phyloP scores from a whole-genome alignment of 2,888 invertebrate species.

The Eupithecia dodoneata region DNA sequence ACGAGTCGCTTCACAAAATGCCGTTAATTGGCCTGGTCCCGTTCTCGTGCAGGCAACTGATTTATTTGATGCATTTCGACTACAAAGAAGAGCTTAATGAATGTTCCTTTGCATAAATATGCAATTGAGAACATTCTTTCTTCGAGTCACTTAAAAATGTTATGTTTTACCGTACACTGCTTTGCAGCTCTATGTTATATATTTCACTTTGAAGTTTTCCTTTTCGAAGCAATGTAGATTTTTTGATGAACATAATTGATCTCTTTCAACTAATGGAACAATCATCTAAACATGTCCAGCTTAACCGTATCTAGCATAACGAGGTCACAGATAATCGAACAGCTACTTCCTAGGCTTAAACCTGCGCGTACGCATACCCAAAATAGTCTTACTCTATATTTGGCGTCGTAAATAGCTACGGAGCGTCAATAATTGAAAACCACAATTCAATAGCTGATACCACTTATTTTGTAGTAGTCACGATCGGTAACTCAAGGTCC shows the following conservation, averaged over 20 bases:
- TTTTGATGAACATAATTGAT: neutral
- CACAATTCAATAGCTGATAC: conserved; percentile 56
- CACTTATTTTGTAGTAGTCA: conserved; percentile 63
- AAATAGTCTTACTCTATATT: conserved; percentile 48
- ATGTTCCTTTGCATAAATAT: conserved; percentile 1
- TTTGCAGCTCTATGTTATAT: neutral
- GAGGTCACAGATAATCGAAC: conserved; percentile 13
- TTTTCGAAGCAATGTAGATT: neutral
- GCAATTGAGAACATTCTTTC: neutral
- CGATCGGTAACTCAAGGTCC: conserved; percentile 65
- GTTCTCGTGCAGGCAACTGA: conserved; percentile 40
- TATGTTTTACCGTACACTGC: neutral
- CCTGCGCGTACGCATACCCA: conserved; percentile 31
- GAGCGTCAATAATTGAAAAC: conserved; percentile 66
- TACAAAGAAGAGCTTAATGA: neutral
- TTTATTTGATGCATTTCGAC: conserved; percentile 29
- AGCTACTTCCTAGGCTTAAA: conserved; percentile 20
- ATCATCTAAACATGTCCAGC: conserved; percentile 3
- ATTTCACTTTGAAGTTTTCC: neutral
- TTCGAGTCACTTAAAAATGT: neutral
- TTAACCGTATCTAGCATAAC: conserved; percentile 8
- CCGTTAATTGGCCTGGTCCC: conserved; percentile 64
- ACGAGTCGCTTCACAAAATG: conserved; percentile 45
- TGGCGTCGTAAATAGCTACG: conserved; percentile 50
- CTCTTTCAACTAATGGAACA: neutral